These are phyloP conservation scores for Cyphomyrmex costatus DNA, from an alignment of 1,140 invertebrate species.

Conservation along the genomic window DNA sequence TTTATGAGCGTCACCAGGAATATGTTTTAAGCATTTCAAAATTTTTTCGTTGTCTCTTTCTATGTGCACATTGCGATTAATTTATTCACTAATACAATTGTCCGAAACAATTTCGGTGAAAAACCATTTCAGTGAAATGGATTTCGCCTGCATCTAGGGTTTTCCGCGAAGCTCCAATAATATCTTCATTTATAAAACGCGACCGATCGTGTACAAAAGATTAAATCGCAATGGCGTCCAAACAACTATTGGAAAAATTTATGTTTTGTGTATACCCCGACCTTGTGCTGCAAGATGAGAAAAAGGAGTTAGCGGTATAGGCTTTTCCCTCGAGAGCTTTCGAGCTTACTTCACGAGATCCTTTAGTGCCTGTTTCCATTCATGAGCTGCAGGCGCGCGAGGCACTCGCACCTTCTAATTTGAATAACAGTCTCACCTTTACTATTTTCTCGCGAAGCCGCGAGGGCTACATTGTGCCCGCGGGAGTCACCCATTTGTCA, in stretches of 20 bases:
- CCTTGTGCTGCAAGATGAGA: neutral
- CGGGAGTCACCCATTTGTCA: constrained; percentile 29
- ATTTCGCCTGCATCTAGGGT: neutral
- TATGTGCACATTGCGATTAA: neutral
- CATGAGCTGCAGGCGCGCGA: constrained; percentile 60
- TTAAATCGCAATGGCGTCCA: neutral
- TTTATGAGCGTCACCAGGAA: neutral
- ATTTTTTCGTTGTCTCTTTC: neutral
- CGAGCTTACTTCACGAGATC: constrained; percentile 49
- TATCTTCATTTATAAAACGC: constrained; percentile 7
- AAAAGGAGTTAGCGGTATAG: neutral
- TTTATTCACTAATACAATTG: neutral
- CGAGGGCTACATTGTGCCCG: neutral
- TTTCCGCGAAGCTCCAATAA: neutral
- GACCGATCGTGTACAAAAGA: constrained; percentile 1
- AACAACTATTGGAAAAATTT: neutral
- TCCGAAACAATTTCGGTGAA: neutral
- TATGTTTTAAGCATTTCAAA: neutral
- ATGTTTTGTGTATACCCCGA: neutral
- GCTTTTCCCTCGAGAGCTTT: constrained; percentile 32
- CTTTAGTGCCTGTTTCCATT: constrained; percentile 70
- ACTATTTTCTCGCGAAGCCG: constrained; percentile 49
- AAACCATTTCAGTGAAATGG: neutral
- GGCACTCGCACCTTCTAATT: constrained; percentile 66
- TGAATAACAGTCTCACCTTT: constrained; percentile 66